Conservation (phyloP, 2,113 vertebrate genomes). For the Pavo muticus region DNA sequence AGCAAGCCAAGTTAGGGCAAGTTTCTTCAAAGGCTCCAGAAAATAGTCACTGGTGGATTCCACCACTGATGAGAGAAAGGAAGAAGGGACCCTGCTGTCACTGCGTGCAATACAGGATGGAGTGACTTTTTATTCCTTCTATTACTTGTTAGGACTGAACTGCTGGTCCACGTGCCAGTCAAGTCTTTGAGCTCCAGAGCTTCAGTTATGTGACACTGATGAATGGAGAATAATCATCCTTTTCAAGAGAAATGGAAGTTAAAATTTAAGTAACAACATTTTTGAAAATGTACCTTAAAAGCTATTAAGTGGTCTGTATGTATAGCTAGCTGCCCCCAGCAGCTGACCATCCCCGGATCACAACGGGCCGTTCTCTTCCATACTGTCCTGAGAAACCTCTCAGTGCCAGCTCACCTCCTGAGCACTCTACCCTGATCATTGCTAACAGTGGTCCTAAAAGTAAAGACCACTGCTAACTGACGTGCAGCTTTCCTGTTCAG, state of each 20-base stretch:
- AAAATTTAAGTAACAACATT: neutral
- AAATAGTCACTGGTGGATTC: fast-evolving
- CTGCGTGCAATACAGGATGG: neutral
- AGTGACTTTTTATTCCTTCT: neutral
- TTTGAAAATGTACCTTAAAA: neutral
- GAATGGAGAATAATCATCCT: neutral
- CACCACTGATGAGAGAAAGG: neutral
- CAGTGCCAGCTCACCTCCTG: neutral
- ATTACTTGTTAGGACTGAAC: neutral
- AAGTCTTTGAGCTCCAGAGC: neutral
- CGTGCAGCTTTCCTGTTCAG: neutral
- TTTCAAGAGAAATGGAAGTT: neutral
- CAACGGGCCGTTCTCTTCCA: neutral
- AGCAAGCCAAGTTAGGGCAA: neutral
- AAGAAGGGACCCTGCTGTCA: neutral
- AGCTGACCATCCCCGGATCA: neutral
- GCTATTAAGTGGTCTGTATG: neutral
- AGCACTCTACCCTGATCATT: neutral
- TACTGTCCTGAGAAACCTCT: fast-evolving
- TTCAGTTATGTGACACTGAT: neutral
- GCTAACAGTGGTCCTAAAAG: neutral
- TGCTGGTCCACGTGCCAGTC: neutral
- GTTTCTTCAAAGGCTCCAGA: neutral
- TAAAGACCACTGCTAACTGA: neutral
- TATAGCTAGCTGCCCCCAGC: neutral